Conservation (phyloP, 2,797 vertebrate genomes). For the Austrolebias charrua region DNA sequence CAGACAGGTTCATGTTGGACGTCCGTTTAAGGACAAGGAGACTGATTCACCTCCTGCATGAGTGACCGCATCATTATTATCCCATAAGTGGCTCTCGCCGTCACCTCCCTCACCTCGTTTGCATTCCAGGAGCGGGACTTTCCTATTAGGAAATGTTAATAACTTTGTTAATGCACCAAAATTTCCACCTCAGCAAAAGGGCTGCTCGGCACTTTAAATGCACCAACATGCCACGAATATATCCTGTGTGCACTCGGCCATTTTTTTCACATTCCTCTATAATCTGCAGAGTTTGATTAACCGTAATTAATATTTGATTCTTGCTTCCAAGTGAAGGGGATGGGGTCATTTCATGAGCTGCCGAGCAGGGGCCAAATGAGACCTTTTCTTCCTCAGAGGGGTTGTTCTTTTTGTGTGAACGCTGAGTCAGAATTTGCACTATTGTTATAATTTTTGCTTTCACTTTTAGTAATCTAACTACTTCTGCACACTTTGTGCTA, state of each 20-base stretch:
- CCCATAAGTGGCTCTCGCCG: conserved; percentile 53
- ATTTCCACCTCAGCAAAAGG: conserved; percentile 71
- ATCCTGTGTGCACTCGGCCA: conserved; percentile 37
- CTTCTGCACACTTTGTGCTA: too few relatives aligned
- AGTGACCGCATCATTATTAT: conserved; percentile 63
- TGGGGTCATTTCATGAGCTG: conserved; percentile 58
- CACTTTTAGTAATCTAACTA: too few relatives aligned
- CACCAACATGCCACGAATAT: conserved; percentile 43
- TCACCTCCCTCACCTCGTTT: conserved; percentile 66
- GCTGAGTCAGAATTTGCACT: too few relatives aligned
- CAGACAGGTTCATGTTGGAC: conserved; percentile 41
- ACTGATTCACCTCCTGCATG: conserved; percentile 42
- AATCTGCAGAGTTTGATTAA: conserved; percentile 67
- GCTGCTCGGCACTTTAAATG: conserved; percentile 51
- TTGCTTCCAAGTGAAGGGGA: conserved; percentile 52
- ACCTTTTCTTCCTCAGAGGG: conserved; percentile 12
- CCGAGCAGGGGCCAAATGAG: conserved; percentile 35
- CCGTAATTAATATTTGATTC: conserved; percentile 67
- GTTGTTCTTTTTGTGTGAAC: too few relatives aligned
- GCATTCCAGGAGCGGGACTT: conserved; percentile 68
- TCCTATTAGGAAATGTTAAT: conserved; percentile 73
- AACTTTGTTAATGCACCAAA: conserved; percentile 71
- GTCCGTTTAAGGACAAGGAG: conserved; percentile 26
- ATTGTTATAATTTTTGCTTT: too few relatives aligned
- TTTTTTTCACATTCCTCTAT: conserved; percentile 42